Percentiles rank a stretch among this genome's conserved stretches.
These are phyloP conservation scores for Cavia aperea DNA, from an alignment of 2,113 vertebrate species.

Conservation along the genomic window DNA sequence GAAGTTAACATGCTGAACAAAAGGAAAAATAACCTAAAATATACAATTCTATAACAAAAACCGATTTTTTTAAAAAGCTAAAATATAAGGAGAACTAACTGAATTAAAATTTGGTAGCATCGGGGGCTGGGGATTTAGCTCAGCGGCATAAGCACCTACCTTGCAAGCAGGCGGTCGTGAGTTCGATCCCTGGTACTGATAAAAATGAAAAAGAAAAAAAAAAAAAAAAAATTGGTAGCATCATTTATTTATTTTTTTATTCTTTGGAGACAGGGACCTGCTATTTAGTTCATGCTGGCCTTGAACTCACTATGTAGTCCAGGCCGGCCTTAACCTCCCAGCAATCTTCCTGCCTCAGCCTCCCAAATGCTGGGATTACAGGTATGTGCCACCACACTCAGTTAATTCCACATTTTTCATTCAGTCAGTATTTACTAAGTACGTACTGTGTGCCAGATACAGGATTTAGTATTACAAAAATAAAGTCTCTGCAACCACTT, in stretches of 20 bases:
- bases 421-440: background rate
- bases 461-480: background rate
- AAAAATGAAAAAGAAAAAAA: no score
- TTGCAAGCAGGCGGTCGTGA: no score
- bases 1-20: conserved; percentile 29
- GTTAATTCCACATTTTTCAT: background rate
- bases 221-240: background rate
- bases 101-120: conserved; percentile 13
- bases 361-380: background rate
- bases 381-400: background rate
- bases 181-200: no score
- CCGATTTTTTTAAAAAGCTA: background rate
- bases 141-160: no score
- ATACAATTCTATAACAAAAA: conserved; percentile 19
- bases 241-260: background rate
- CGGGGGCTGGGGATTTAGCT: no score
- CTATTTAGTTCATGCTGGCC: background rate
- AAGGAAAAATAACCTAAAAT: conserved; percentile 28
- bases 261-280: background rate
- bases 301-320: background rate
- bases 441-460: background rate
- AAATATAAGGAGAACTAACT: background rate
- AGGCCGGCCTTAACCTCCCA: background rate
- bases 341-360: background rate
- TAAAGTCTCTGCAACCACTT: background rate